Evolutionary conservation across 2,113 vertebrate species (phyloP).

Genomic region (Hemichromis elongatus): DNA sequence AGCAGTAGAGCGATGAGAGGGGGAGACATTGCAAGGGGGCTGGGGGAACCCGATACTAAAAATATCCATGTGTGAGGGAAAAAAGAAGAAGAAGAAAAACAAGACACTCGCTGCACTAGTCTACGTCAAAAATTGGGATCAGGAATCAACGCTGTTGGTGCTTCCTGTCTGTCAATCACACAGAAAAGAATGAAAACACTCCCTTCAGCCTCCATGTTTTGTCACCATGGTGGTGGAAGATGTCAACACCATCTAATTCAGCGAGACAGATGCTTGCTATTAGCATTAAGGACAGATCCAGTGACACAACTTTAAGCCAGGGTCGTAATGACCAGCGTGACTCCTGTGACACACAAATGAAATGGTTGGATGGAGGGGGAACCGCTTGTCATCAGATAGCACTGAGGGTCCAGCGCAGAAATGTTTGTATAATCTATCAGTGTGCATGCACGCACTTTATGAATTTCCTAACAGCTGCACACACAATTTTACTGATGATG

Average conservation of each 20-base stretch:
- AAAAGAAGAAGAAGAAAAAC: neutral
- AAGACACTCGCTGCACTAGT: neutral
- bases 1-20: neutral
- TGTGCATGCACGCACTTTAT: neutral
- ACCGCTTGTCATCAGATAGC: conserved; percentile 14
- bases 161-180: neutral
- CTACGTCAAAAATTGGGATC: neutral
- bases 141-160: neutral
- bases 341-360: conserved; percentile 31
- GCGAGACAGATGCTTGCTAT: conserved; percentile 58
- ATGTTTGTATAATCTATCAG: conserved; percentile 13
- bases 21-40: neutral
- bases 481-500: neutral
- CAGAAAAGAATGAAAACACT: conserved; percentile 7
- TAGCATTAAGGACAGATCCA: conserved; percentile 44
- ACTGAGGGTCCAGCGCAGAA: neutral
- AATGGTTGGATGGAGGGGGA: neutral
- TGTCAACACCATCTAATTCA: conserved; percentile 57
- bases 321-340: conserved; percentile 5
- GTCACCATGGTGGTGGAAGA: conserved; percentile 64
- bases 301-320: conserved; percentile 37
- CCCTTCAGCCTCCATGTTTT: conserved; percentile 50
- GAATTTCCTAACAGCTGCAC: neutral
- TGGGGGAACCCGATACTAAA: neutral
- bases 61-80: conserved; percentile 26